These are phyloP conservation scores for Drosophila sordidapex DNA, from an alignment of 2,888 invertebrate species.

Conservation along the genomic window DNA sequence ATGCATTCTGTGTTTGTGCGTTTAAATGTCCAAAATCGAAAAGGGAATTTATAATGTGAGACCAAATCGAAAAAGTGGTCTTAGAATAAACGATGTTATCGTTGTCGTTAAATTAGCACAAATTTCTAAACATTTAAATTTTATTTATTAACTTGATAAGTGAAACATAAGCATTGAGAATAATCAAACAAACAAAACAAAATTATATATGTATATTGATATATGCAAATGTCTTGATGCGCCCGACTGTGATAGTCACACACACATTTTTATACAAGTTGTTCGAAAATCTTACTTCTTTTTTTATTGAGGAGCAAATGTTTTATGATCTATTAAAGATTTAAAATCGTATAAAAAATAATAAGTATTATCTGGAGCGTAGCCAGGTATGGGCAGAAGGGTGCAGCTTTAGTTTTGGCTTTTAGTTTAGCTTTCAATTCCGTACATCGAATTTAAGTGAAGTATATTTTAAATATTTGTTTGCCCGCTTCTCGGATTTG, in stretches of 20 bases:
- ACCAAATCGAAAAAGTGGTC: conserved; percentile 1
- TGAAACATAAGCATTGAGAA: background rate
- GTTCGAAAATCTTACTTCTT: background rate
- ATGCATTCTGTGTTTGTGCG: conserved; percentile 6
- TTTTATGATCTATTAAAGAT: background rate
- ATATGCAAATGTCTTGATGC: background rate
- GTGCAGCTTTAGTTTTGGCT: background rate
- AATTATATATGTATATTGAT: background rate
- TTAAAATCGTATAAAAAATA: background rate
- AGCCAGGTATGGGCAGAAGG: background rate
- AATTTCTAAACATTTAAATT: background rate
- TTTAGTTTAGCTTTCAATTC: background rate
- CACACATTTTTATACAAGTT: background rate
- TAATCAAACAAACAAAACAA: background rate
- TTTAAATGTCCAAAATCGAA: conserved; percentile 26
- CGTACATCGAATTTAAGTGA: background rate
- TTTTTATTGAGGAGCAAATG: background rate
- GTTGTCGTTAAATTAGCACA: conserved; percentile 1
- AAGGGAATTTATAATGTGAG: conserved; percentile 17
- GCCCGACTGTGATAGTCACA: background rate
- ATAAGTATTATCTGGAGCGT: background rate
- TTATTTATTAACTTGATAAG: background rate
- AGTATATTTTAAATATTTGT: background rate
- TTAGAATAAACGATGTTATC: conserved; percentile 1
- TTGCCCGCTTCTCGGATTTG: background rate